These are phyloP conservation scores for Heterocephalus glaber DNA, from an alignment of 2,113 vertebrate species.

Conservation along the genomic window DNA sequence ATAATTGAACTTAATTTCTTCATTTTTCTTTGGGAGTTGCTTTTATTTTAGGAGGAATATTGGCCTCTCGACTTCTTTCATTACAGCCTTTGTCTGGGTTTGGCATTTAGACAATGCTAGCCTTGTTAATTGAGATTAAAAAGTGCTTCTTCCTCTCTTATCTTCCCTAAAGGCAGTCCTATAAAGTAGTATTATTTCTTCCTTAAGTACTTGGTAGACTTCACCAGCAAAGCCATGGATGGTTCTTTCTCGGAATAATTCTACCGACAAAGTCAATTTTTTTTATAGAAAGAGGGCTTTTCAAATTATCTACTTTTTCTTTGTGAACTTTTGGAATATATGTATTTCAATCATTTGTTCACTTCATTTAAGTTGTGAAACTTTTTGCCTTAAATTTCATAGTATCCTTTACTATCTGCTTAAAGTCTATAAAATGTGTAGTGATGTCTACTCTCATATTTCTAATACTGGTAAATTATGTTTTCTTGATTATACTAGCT, in stretches of 20 bases:
- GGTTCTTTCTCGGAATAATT: not conserved
- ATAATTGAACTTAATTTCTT: not conserved
- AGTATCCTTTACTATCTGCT: not conserved
- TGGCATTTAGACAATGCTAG: not conserved
- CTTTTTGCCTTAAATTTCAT: not conserved
- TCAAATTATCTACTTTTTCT: not conserved
- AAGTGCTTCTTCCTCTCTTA: not conserved
- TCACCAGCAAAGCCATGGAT: not conserved
- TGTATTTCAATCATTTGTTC: not conserved
- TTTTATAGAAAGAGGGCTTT: not conserved
- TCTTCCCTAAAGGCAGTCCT: not conserved
- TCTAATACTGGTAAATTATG: not conserved
- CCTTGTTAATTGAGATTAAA: not conserved
- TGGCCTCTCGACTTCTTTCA: not conserved
- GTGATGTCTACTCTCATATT: not conserved
- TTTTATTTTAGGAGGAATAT: not conserved
- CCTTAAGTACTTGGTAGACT: not conserved
- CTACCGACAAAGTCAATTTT: not conserved
- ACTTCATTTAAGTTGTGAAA: not conserved
- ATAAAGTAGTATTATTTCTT: not conserved
- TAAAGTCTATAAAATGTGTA: not conserved
- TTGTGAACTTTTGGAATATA: not conserved
- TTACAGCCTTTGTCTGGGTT: not conserved
- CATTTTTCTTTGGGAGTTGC: not conserved
- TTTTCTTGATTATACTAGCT: not conserved